A percentile compares a stretch with the other conserved stretches of the same genome.
phyloP scores from a whole-genome alignment of 2,888 invertebrate genomes.

The Pandemis corylana region DNA sequence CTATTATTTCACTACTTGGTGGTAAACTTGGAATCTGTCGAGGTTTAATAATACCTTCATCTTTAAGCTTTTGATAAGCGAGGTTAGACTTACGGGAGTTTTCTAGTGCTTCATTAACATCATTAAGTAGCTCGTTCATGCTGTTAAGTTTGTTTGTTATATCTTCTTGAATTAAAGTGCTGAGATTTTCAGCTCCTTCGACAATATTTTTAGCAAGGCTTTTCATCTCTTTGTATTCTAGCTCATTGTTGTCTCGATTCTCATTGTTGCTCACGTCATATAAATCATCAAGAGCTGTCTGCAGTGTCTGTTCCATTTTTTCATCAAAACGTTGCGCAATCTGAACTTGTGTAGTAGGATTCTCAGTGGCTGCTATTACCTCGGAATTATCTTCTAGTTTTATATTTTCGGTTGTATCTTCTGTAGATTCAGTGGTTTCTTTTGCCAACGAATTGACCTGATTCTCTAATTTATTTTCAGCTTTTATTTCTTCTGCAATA shows the following conservation, averaged over 20 bases:
- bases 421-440: background rate
- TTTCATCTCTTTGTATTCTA: slow-evolving; percentile 76
- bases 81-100: slow-evolving; percentile 74
- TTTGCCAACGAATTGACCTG: slow-evolving; percentile 23
- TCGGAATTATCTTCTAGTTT: background rate
- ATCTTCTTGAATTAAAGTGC: slow-evolving; percentile 76
- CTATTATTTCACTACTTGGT: slow-evolving; percentile 27
- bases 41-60: slow-evolving; percentile 56
- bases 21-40: slow-evolving; percentile 43
- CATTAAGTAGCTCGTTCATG: slow-evolving; percentile 78
- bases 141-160: slow-evolving; percentile 79
- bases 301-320: slow-evolving; percentile 66
- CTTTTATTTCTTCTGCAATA: background rate
- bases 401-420: background rate
- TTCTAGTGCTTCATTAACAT: slow-evolving; percentile 76
- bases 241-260: slow-evolving; percentile 63
- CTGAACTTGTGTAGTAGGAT: slow-evolving; percentile 26
- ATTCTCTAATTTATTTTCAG: background rate
- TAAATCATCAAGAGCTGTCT: slow-evolving; percentile 65
- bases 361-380: slow-evolving; percentile 1
- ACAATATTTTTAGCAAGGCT: slow-evolving; percentile 72
- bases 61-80: slow-evolving; percentile 69
- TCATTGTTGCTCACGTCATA: slow-evolving; percentile 60
- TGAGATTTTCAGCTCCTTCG: slow-evolving; percentile 75
- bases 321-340: slow-evolving; percentile 57